Base-by-base conservation (phyloP, 2,113 vertebrate genomes). In the Ardeotis arabs region DNA sequence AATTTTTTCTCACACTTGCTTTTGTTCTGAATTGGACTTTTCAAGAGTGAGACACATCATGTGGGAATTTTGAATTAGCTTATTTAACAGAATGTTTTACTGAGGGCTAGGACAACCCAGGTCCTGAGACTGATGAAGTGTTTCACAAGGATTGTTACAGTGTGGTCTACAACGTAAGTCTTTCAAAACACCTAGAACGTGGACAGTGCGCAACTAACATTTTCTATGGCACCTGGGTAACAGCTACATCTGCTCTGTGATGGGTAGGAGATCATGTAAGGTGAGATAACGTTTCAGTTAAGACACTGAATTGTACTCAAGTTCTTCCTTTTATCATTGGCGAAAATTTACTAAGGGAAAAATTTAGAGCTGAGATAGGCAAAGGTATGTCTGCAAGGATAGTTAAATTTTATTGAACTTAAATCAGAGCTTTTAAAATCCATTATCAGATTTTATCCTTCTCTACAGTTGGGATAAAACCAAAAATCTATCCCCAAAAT, bases 141-240 rank as follows among this genome's bases (percentile, higher is more conserved):
- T 45, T 78, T 79, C n/a, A 44, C 22, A 33, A 67, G 5, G 35
- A 35, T 91, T 82, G 7, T 85, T 52, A 14, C 12, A 47, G 31
- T 2, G 5, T 13, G 5, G 6, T 55, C 68, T 60, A 37, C 21
- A 81, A 72, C 5, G 10, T 14, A 49, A 47, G 21, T 31, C 33
- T 68, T 59, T 44, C 28, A 44, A 92, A 95, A 33, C 9, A 69
- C 6, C n/a, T 35, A 11, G 2, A 22, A 14, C 28, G 27, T 2
- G 64, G 35, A n/a, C 41, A 68, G 7, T 4, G 9, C 1, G 1
- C 6, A 53, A 25, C 3, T 44, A 39, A 19, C 2, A 29, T 45
- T 64, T 73, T 27, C 37, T 29, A 56, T 7, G 20, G 12, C 58
- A 35, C 20, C 3, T 70, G 13, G 62, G 31, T 19, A 52, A 37